A percentile compares a stretch with the other conserved stretches of the same genome.
Evolutionary conservation across 2,797 vertebrate genomes (phyloP).

Genomic region (Arctocebus calabarensis): DNA sequence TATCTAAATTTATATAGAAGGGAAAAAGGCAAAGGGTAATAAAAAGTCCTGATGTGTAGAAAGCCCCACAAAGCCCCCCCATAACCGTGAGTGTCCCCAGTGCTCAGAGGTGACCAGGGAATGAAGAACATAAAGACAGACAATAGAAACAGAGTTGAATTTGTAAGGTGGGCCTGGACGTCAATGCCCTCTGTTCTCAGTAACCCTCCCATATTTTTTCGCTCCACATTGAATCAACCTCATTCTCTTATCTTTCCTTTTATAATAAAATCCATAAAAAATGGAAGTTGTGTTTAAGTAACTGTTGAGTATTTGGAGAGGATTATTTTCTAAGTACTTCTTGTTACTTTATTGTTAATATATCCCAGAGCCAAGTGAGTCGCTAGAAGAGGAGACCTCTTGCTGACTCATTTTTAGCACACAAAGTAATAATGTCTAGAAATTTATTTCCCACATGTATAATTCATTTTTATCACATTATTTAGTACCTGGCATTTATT

Average conservation of each 20-base stretch:
- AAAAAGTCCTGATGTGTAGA: too few species aligned
- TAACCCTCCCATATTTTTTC: not conserved
- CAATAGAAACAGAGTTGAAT: too few species aligned
- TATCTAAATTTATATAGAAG: slow-evolving; percentile 25
- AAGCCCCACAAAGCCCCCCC: too few species aligned
- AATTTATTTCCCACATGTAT: slow-evolving; percentile 64
- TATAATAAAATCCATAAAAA: slow-evolving; percentile 15
- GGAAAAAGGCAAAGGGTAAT: not conserved
- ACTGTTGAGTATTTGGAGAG: not conserved
- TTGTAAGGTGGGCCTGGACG: too few species aligned
- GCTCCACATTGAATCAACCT: not conserved
- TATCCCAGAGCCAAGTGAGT: slow-evolving; percentile 29
- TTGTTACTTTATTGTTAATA: slow-evolving; percentile 42
- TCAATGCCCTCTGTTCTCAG: not conserved
- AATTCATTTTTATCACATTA: slow-evolving; percentile 75
- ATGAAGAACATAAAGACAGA: too few species aligned
- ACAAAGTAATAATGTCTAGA: slow-evolving; percentile 48
- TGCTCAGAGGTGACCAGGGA: too few species aligned
- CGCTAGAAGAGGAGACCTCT: not conserved
- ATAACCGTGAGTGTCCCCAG: too few species aligned
- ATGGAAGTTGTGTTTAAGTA: not conserved
- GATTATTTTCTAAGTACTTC: slow-evolving; percentile 35
- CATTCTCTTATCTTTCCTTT: not conserved
- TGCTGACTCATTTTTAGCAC: slow-evolving; percentile 58
- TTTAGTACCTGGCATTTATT: slow-evolving; percentile 70